Evolutionary conservation across 2,113 vertebrate genomes (phyloP).

Genomic region (Morphnarchus princeps): DNA sequence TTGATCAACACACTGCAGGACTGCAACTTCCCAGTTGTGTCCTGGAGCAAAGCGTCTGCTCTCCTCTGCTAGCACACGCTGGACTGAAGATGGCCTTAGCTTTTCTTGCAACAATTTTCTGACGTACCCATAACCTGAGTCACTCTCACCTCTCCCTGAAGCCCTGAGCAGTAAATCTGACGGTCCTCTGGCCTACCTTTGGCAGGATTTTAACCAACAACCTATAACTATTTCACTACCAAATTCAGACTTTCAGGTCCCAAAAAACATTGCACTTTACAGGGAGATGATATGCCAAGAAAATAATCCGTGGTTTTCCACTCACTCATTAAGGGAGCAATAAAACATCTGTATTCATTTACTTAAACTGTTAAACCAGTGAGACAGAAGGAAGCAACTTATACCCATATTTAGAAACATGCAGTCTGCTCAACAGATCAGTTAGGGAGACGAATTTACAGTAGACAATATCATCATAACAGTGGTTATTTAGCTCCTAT

Average conservation of each 20-base stretch:
- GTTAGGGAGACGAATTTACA: background rate
- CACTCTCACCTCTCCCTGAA: background rate
- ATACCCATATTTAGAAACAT: background rate
- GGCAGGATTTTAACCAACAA: background rate
- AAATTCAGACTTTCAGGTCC: background rate
- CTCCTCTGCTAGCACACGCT: accelerated
- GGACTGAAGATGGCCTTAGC: background rate
- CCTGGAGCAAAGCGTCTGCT: background rate
- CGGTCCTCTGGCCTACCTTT: background rate
- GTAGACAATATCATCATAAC: background rate
- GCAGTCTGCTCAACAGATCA: constrained; percentile 5
- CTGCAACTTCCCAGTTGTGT: background rate
- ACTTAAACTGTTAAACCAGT: background rate
- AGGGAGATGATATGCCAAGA: background rate
- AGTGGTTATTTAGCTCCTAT: background rate
- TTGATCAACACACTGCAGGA: background rate
- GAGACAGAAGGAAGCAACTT: background rate
- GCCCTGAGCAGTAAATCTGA: background rate
- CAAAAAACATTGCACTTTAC: background rate
- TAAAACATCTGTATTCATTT: constrained; percentile 31
- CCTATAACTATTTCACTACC: background rate
- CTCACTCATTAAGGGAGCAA: background rate
- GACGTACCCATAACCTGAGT: background rate
- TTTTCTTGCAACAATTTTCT: background rate
- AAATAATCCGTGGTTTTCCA: background rate